Base-by-base conservation (phyloP, 2,888 invertebrate genomes). In the Heteromurus nitidus region DNA sequence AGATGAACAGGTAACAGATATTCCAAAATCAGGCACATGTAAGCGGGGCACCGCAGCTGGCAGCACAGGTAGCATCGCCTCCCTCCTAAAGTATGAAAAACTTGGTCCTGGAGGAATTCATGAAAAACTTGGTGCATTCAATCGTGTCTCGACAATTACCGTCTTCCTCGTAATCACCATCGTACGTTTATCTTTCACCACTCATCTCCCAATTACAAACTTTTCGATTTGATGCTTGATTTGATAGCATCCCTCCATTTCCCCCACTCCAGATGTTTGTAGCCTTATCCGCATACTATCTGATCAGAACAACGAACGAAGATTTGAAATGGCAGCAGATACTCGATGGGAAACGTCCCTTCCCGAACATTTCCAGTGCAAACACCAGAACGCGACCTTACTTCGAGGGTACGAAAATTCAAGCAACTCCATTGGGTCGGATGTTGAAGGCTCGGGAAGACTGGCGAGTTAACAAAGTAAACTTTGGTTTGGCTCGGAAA, bases 41-140 rank as follows among this genome's bases (percentile, higher is more conserved):
- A n/a, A n/a, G n/a, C n/a, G n/a, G n/a, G n/a, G n/a, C n/a, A n/a
- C n/a, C n/a, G n/a, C n/a, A n/a, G n/a, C n/a, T n/a, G n/a, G n/a
- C n/a, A n/a, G n/a, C n/a, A n/a, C n/a, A n/a, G n/a, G n/a, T n/a
- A n/a, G n/a, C n/a, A n/a, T n/a, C n/a, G n/a, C n/a, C n/a, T n/a
- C n/a, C n/a, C n/a, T n/a, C n/a, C n/a, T n/a, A 36, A 36, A 36
- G 36, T 36, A 9, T 36, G 64, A 53, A 55, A 26, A 53, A 28
- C 0, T 50, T 18, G 65, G 50, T 2, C 5, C n/a, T 0, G 20
- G 11, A 1, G 75, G 55, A 42, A 9, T 58, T 11, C 20, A 55
- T 13, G 67, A 75, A 30, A 22, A n/a, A 22, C 55, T 67, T 18
- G 75, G 75, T 30, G 50, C 26, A 13, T 75, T 50, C 58, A 20